phyloP scores from a whole-genome alignment of 1,140 invertebrate species.

The Phenacoccus solenopsis region DNA sequence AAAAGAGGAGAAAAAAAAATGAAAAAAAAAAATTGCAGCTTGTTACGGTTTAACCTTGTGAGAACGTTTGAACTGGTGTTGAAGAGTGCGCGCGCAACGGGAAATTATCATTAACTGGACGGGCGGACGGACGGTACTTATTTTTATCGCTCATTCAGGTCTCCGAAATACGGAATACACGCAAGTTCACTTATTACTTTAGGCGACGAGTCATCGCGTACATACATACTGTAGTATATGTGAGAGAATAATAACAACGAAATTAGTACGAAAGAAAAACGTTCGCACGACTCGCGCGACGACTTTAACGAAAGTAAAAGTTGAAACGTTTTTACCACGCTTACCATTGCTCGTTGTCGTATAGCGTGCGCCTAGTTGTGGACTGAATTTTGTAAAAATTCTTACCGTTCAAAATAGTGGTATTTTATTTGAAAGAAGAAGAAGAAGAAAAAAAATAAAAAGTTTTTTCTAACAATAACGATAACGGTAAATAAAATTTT shows the following conservation, averaged over 20 bases:
- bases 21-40: too few relatives aligned
- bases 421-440: too few relatives aligned
- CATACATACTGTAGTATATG: not conserved
- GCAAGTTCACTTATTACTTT: not conserved
- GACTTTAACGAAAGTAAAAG: not conserved
- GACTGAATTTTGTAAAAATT: too few relatives aligned
- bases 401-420: too few relatives aligned
- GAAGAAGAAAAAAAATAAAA: too few relatives aligned
- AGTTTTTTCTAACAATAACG: too few relatives aligned
- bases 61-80: not conserved
- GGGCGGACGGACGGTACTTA: too few relatives aligned
- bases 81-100: not conserved
- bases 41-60: not conserved
- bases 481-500: too few relatives aligned
- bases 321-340: too few relatives aligned
- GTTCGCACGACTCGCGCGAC: not conserved
- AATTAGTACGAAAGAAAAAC: not conserved
- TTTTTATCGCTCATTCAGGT: slow-evolving; percentile 12
- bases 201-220: not conserved
- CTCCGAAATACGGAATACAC: not conserved
- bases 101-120: slow-evolving; percentile 6
- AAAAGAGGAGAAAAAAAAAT: too few relatives aligned
- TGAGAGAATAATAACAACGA: not conserved
- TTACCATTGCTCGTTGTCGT: too few relatives aligned
- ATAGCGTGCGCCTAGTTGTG: too few relatives aligned